Conservation (phyloP, 1,140 invertebrate species). For the Trichoplusia ni region DNA sequence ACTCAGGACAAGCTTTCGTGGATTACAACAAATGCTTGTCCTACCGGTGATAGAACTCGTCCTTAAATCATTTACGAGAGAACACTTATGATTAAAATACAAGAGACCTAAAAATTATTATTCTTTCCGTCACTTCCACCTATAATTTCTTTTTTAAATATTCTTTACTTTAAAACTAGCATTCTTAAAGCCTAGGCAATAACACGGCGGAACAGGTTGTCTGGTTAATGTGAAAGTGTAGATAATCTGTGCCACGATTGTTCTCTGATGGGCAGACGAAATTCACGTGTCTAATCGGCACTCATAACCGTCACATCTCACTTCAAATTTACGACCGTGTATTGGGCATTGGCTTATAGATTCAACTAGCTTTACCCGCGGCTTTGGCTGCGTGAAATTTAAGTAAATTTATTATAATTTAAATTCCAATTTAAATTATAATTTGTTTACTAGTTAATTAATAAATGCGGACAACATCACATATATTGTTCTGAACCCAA, state of each 20-base stretch:
- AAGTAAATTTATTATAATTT: neutral
- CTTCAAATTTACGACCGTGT: neutral
- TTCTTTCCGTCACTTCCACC: no score
- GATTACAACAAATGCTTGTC: no score
- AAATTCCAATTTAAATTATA: neutral
- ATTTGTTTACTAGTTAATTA: no score
- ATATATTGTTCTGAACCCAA: no score
- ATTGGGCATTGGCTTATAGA: constrained; percentile 1
- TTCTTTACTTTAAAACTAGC: constrained; percentile 5
- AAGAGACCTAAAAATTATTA: no score
- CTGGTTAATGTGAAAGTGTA: constrained; percentile 36
- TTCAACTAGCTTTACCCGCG: neutral
- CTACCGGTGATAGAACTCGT: no score
- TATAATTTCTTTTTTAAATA: no score
- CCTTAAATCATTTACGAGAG: no score
- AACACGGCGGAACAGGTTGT: neutral
- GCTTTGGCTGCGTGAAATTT: neutral
- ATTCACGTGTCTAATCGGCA: constrained; percentile 43
- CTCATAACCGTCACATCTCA: constrained; percentile 26
- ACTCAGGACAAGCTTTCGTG: no score
- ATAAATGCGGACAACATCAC: no score
- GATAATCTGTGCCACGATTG: constrained; percentile 29
- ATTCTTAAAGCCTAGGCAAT: neutral
- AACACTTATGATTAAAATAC: no score
- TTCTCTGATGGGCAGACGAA: constrained; percentile 39